These are phyloP conservation scores for Riptortus pedestris DNA, from an alignment of 1,140 invertebrate genomes.

Conservation along the genomic window DNA sequence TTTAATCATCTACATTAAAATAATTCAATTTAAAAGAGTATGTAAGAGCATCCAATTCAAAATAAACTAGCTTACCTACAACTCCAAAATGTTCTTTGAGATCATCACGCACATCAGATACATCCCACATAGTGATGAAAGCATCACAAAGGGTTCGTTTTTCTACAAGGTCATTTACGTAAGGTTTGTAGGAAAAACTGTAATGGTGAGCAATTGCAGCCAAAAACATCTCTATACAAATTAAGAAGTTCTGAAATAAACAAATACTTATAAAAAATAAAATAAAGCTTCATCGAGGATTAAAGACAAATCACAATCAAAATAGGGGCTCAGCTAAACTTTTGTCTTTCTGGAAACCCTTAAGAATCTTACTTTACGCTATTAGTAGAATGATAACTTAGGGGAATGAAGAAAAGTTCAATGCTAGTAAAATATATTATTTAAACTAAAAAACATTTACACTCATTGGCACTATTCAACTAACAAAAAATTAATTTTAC, in stretches of 20 bases:
- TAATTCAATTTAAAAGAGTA: background rate
- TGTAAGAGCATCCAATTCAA: background rate
- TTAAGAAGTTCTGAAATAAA: conserved; percentile 71
- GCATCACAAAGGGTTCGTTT: conserved; percentile 49
- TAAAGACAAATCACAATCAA: too few species aligned
- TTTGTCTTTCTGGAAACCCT: too few species aligned
- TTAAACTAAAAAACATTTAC: too few species aligned
- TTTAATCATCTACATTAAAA: background rate
- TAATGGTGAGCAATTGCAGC: conserved; percentile 91
- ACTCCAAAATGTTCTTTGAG: conserved; percentile 84
- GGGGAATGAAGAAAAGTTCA: too few species aligned
- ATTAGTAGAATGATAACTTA: too few species aligned
- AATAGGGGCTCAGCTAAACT: too few species aligned
- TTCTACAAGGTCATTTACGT: conserved; percentile 41
- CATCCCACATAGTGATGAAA: conserved; percentile 79
- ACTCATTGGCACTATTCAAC: too few species aligned
- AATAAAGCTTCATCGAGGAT: background rate
- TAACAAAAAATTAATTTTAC: too few species aligned
- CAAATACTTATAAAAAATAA: conserved; percentile 7
- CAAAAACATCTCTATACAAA: conserved; percentile 96
- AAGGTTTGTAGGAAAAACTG: conserved; percentile 86
- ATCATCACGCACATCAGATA: conserved; percentile 84
- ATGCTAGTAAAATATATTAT: too few species aligned
- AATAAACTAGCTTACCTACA: conserved; percentile 48
- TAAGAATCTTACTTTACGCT: too few species aligned